Base-by-base conservation (phyloP, 2,888 invertebrate genomes). In the Tetragonula carbonaria region DNA sequence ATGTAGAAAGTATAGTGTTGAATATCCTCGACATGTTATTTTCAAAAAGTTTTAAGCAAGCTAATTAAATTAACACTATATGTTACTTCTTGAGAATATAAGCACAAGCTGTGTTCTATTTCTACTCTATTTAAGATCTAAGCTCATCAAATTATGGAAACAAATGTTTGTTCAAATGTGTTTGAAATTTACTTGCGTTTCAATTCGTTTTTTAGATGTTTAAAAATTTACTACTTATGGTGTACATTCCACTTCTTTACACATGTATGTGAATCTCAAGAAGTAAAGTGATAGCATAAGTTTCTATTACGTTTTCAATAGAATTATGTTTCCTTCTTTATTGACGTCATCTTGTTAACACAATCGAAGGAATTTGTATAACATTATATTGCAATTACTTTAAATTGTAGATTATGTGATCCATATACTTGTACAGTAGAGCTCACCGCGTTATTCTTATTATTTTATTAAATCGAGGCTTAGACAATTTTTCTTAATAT, bases 101-200 rank as follows among this genome's bases (percentile, higher is more conserved):
- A 85, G 85, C 87, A 87, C 82, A 80, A 82, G 55, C 59, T 82
- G 86, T 84, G 87, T 87, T 87, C 82, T 76, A 87, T 87, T 87
- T 86, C 82, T 82, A 80, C 82, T 84, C 71, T 82, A 85, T 50
- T 45, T 80, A 80, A 82, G 53, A 28, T 78, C 72, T 80, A 87
- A 76, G 66, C 57, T 62, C 68, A 62, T 74, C 53, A 23, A 45
- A 38, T 71, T 45, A 68, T 85, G 55, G 21, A 16, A 62, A 33
- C 8, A 28, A 67, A 57, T 28, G 45, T 78, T 71, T n/a, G 21
- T 84, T 76, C 66, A 16, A n/a, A 21, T 38, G 4, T 63, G 33
- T 33, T 63, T 14, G n/a, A 38, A 66, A 38, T 65, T 38, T 55
- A 33, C n/a, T 33, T 53, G 16, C 4, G 50, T 72, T 80, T 50